A percentile compares a stretch with the other conserved stretches of the same genome.
Conservation (phyloP, 2,888 invertebrate genomes). For the Drosophila prostipennis region DNA sequence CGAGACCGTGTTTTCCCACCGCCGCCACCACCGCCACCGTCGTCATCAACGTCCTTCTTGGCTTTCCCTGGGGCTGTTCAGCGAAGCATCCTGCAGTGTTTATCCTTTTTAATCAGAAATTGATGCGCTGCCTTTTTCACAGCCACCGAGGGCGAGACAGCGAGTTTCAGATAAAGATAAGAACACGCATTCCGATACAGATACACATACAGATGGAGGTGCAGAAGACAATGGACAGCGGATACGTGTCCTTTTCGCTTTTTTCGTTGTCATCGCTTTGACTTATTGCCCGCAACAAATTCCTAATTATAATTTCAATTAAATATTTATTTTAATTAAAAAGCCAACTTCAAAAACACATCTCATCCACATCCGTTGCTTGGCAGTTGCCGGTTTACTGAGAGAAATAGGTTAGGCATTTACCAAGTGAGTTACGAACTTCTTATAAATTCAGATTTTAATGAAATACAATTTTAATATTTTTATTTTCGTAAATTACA, state of each 20-base stretch:
- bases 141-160: conserved; percentile 7
- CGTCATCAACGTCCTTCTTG: conserved; percentile 2
- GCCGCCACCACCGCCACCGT: conserved; percentile 14
- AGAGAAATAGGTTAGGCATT: not conserved
- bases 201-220: conserved; percentile 1
- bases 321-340: conserved; percentile 80
- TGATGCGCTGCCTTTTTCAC: conserved; percentile 49
- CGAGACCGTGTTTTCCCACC: conserved; percentile 17
- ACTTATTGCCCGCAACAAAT: conserved; percentile 70
- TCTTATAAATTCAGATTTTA: too few species aligned
- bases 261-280: conserved; percentile 30
- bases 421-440: too few species aligned
- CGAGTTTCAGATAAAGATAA: not conserved
- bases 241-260: conserved; percentile 2
- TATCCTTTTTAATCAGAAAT: conserved; percentile 61
- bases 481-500: too few species aligned
- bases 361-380: conserved; percentile 44
- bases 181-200: not conserved
- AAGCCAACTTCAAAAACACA: conserved; percentile 71
- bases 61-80: conserved; percentile 15
- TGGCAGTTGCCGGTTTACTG: conserved; percentile 24
- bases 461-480: too few species aligned
- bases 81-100: conserved; percentile 35
- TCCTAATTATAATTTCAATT: conserved; percentile 72
- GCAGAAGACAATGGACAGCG: not conserved